phyloP scores from a whole-genome alignment of 2,888 invertebrate species.

The Gymnocheta viridis region DNA sequence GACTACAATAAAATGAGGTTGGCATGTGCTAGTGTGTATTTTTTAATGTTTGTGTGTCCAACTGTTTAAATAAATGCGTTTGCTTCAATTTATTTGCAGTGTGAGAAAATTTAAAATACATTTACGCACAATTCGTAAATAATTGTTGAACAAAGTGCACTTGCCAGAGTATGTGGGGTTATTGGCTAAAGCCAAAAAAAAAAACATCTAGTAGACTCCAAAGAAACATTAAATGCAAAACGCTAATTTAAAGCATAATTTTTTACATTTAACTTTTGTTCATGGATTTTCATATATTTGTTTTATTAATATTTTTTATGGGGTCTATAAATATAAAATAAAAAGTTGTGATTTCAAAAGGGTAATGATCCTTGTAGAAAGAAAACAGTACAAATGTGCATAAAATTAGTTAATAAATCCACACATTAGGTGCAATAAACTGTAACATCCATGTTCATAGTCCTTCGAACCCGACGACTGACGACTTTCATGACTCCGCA shows the following conservation, averaged over 20 bases:
- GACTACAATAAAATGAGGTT: too few relatives aligned
- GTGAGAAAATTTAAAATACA: slow-evolving; percentile 57
- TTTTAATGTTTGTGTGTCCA: background rate
- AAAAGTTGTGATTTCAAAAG: too few relatives aligned
- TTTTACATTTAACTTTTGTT: slow-evolving; percentile 37
- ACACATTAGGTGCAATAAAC: too few relatives aligned
- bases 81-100: slow-evolving; percentile 37
- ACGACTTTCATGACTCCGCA: too few relatives aligned
- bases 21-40: background rate
- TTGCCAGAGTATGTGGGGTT: slow-evolving; percentile 40
- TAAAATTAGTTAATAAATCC: too few relatives aligned
- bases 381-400: too few relatives aligned
- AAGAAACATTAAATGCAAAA: slow-evolving; percentile 30
- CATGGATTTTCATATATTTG: too few relatives aligned
- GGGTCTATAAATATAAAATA: too few relatives aligned
- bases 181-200: slow-evolving; percentile 58
- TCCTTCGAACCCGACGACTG: too few relatives aligned
- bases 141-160: slow-evolving; percentile 71
- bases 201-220: slow-evolving; percentile 25
- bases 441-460: too few relatives aligned
- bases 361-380: too few relatives aligned
- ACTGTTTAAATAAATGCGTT: slow-evolving; percentile 44
- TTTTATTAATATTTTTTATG: too few relatives aligned
- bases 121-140: slow-evolving; percentile 75
- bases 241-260: background rate